Evolutionary conservation across 1,140 invertebrate genomes (phyloP).

Genomic region (Acromyrmex echinatior): DNA sequence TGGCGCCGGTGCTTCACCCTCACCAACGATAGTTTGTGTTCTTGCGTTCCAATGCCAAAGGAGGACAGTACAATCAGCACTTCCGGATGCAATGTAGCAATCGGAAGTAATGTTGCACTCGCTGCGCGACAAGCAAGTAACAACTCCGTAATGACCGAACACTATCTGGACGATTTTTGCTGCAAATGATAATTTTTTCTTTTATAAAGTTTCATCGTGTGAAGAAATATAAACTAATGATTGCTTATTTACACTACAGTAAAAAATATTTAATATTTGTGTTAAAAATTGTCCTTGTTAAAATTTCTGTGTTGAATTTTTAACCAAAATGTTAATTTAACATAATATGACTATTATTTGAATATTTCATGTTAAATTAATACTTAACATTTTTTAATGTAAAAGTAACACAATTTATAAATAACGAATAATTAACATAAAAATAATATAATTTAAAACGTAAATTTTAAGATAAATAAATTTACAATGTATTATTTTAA

Average conservation of each 20-base stretch:
- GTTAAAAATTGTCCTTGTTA: no score
- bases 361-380: no score
- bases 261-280: not conserved
- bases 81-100: conserved; percentile 99
- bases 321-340: no score
- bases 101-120: conserved; percentile 99
- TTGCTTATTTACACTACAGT: not conserved
- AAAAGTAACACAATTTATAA: no score
- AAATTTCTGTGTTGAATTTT: no score
- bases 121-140: conserved; percentile 98
- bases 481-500: not conserved
- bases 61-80: conserved; percentile 98
- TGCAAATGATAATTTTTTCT: conserved; percentile 82
- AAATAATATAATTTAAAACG: no score
- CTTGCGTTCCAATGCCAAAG: conserved; percentile 99
- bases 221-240: not conserved
- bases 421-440: no score
- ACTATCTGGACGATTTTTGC: conserved; percentile 99
- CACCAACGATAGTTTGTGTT: conserved; percentile 98
- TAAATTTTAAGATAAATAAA: no score
- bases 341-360: no score
- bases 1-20: conserved; percentile 97
- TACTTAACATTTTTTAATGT: no score
- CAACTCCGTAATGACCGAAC: conserved; percentile 99
- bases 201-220: not conserved